Evolutionary conservation across 2,113 vertebrate genomes (phyloP).

Genomic region (Phyllopteryx taeniolatus): DNA sequence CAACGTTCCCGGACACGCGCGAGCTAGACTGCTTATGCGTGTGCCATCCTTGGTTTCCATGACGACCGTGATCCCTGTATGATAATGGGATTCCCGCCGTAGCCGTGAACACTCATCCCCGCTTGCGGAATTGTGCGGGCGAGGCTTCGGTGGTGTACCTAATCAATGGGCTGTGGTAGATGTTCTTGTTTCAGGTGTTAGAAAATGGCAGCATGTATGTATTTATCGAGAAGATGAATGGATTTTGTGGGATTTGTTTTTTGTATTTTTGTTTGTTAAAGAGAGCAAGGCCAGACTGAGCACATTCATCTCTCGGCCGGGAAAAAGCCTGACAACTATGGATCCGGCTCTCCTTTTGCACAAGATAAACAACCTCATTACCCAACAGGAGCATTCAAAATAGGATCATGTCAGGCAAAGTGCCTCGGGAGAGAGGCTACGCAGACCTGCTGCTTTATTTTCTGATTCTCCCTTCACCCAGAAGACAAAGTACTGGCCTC

Average conservation of each 20-base stretch:
- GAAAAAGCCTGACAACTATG: conserved; percentile 62
- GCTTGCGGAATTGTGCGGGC: background rate
- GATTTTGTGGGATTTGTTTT: conserved; percentile 5
- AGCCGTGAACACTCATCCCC: conserved; percentile 64
- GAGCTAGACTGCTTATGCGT: conserved; percentile 51
- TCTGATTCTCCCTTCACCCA: background rate
- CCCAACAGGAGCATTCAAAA: conserved; percentile 63
- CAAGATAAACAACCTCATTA: conserved; percentile 76
- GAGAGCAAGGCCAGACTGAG: conserved; percentile 24
- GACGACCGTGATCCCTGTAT: conserved; percentile 72
- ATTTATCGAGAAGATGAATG: conserved; percentile 8
- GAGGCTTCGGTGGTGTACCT: background rate
- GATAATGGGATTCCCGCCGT: conserved; percentile 70
- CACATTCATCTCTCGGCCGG: conserved; percentile 60
- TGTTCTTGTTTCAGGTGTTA: background rate
- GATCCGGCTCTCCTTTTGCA: conserved; percentile 54
- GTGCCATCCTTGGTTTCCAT: conserved; percentile 73
- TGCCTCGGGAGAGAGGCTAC: conserved; percentile 32
- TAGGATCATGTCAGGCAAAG: conserved; percentile 61
- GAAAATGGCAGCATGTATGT: background rate
- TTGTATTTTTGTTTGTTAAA: conserved; percentile 7
- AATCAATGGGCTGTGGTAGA: background rate
- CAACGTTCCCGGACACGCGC: conserved; percentile 66
- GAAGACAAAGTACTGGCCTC: background rate
- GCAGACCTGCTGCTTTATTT: conserved; percentile 32